phyloP scores from a whole-genome alignment of 2,888 invertebrate species.

The Phytoseiulus persimilis region DNA sequence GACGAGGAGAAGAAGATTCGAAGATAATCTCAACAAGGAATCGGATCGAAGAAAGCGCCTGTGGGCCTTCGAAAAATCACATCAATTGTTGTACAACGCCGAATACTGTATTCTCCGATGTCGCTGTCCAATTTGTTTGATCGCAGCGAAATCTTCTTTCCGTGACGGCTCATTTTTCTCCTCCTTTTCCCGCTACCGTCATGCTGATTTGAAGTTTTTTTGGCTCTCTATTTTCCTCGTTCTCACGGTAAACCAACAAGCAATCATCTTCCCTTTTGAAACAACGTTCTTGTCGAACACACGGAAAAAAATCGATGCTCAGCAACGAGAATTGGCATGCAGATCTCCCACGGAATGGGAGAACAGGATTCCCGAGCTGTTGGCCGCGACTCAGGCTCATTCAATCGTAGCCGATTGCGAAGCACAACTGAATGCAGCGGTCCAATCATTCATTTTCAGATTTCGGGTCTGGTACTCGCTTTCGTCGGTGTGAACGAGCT shows the following conservation, averaged over 20 bases:
- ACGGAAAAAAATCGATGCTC: no score
- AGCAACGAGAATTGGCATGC: no score
- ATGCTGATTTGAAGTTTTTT: background rate
- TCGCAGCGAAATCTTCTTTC: background rate
- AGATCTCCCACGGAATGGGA: no score
- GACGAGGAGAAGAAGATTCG: background rate
- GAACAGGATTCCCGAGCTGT: no score
- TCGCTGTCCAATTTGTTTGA: background rate
- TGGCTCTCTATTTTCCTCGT: background rate
- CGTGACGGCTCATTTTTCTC: background rate
- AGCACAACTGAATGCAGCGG: no score
- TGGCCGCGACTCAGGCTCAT: no score
- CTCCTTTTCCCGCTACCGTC: background rate
- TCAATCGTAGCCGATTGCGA: no score
- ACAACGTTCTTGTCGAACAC: no score
- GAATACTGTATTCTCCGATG: background rate
- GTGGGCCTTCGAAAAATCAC: background rate
- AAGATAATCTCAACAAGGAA: background rate
- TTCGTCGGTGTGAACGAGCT: constrained; percentile 24
- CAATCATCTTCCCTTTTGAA: background rate
- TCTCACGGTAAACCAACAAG: background rate
- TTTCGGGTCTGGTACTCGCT: constrained; percentile 13
- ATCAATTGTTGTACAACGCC: background rate
- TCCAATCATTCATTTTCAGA: background rate
- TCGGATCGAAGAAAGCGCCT: background rate